Evolutionary conservation across 2,113 vertebrate species (phyloP).

Genomic region (Lonchura striata): DNA sequence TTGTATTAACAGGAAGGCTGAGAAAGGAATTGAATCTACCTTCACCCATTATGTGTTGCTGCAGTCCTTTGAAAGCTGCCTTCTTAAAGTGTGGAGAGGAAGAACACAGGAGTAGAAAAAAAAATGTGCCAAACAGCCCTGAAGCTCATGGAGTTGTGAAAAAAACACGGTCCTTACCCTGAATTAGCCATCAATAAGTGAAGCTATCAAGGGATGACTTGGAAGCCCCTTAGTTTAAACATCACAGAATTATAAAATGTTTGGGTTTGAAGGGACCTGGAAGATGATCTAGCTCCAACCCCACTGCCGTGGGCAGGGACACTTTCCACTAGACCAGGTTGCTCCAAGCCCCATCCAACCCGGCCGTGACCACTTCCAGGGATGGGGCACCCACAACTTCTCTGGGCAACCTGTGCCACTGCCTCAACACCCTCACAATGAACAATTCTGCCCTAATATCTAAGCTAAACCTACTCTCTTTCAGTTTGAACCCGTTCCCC

Average conservation of each 20-base stretch:
- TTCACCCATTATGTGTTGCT: rapidly evolving
- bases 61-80: not conserved
- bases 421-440: not conserved
- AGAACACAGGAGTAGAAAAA: not conserved
- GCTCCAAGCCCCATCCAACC: not conserved
- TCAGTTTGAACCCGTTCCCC: not conserved
- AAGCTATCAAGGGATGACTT: rapidly evolving
- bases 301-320: not conserved
- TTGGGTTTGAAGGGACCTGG: not conserved
- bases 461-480: not conserved
- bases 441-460: not conserved
- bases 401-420: not conserved
- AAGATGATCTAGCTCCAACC: not conserved
- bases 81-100: not conserved
- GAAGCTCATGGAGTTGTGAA: not conserved
- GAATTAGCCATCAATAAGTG: rapidly evolving
- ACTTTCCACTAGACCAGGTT: not conserved
- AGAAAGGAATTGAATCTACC: not conserved
- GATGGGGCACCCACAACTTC: not conserved
- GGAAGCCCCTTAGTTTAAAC: not conserved
- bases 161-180: not conserved
- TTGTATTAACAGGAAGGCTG: not conserved
- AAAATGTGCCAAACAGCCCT: not conserved
- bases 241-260: not conserved
- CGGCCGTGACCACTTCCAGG: not conserved